These are phyloP conservation scores for Trachops cirrhosus DNA, from an alignment of 2,797 vertebrate species.

Conservation along the genomic window DNA sequence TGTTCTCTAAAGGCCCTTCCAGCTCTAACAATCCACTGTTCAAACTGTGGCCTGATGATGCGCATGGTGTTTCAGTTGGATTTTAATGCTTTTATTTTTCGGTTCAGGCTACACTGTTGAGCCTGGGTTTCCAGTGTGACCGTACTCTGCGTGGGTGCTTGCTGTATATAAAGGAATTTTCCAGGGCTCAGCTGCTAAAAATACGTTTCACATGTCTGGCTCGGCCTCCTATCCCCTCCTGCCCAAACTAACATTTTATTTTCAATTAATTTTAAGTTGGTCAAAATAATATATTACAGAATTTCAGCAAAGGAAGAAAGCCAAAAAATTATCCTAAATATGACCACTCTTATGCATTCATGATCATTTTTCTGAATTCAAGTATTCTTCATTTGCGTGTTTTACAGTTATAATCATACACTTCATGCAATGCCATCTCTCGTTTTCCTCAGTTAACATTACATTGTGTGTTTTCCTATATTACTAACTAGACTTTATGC, in stretches of 20 bases:
- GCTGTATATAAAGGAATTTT: neutral
- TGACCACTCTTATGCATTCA: neutral
- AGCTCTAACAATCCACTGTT: neutral
- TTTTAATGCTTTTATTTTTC: neutral
- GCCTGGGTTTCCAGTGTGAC: neutral
- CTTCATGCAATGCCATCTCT: neutral
- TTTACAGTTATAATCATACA: neutral
- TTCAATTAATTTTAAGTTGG: neutral
- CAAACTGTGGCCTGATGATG: neutral
- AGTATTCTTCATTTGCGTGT: neutral
- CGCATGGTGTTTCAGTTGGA: neutral
- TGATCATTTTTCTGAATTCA: neutral
- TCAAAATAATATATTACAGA: slow-evolving; percentile 23
- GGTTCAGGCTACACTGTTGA: neutral
- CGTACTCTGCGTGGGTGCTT: neutral
- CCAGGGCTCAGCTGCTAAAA: neutral
- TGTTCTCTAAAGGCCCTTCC: neutral
- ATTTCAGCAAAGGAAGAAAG: neutral
- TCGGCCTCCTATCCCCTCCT: neutral
- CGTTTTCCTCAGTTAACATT: neutral
- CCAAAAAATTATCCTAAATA: neutral
- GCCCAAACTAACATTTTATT: slow-evolving; percentile 3
- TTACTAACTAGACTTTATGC: neutral
- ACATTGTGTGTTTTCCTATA: neutral
- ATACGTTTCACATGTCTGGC: neutral